Evolutionary conservation across 2,113 vertebrate species (phyloP).

Genomic region (Prunella himalayana): DNA sequence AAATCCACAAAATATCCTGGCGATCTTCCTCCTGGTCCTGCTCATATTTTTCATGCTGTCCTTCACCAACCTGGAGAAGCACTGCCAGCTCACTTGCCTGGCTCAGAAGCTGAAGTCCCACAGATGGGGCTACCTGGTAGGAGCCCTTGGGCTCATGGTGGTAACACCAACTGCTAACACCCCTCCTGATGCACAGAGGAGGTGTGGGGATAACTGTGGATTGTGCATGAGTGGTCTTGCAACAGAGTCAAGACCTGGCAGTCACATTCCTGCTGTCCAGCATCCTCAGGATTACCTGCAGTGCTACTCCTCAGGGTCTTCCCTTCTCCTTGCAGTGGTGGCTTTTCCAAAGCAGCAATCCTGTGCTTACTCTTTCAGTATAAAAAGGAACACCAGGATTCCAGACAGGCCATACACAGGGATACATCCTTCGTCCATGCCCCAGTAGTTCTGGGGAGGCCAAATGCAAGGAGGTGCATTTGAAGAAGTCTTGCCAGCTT

Average conservation of each 20-base stretch:
- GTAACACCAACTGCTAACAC: neutral
- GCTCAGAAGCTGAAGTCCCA: neutral
- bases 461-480: neutral
- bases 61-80: neutral
- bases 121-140: neutral
- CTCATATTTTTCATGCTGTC: neutral
- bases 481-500: neutral
- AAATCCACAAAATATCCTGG: neutral
- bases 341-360: neutral
- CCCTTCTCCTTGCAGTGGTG: neutral
- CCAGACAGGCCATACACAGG: neutral
- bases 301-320: neutral
- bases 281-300: neutral
- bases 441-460: neutral
- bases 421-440: neutral
- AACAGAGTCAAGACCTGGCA: neutral
- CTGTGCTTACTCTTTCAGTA: neutral
- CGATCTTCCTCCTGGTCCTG: neutral
- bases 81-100: neutral
- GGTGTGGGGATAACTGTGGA: neutral
- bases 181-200: neutral
- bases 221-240: neutral
- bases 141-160: neutral
- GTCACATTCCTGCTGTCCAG: neutral
- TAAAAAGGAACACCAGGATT: neutral